A percentile compares a stretch with the other conserved stretches of the same genome.
These are phyloP conservation scores for Gambusia yucatana DNA, from an alignment of 2,797 vertebrate genomes.

Conservation along the genomic window DNA sequence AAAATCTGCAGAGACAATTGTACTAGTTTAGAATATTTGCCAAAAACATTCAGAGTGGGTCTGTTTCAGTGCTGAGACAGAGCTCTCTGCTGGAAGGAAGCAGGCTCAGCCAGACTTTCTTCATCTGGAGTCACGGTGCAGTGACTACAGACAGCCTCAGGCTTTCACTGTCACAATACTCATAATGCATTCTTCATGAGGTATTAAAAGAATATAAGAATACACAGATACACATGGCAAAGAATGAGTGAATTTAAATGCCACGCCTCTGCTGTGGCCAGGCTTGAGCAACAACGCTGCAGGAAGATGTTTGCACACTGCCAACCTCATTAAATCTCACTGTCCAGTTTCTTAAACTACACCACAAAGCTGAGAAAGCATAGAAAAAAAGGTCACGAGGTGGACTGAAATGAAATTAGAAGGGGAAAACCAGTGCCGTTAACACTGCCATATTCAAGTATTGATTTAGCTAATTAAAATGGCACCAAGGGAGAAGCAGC, in stretches of 20 bases:
- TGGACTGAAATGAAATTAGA: constrained; percentile 79
- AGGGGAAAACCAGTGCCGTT: constrained; percentile 66
- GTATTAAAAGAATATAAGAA: constrained; percentile 77
- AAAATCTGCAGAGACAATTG: constrained; percentile 56
- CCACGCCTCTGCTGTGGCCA: constrained; percentile 60
- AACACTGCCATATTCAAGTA: constrained; percentile 62
- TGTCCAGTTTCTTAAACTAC: constrained; percentile 59
- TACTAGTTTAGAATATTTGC: constrained; percentile 50
- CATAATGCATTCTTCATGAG: constrained; percentile 75
- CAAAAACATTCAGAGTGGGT: constrained; percentile 47
- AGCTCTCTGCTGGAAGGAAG: constrained; percentile 55
- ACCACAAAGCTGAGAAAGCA: constrained; percentile 67
- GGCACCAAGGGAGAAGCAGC: constrained; percentile 73
- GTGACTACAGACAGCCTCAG: constrained; percentile 56
- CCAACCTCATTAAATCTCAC: constrained; percentile 79
- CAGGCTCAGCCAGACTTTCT: constrained; percentile 52
- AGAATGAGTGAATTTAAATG: constrained; percentile 79
- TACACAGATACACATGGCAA: constrained; percentile 68
- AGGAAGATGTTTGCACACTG: constrained; percentile 76
- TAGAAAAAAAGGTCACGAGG: constrained; percentile 75
- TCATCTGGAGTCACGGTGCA: constrained; percentile 64
- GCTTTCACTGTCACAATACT: constrained; percentile 56
- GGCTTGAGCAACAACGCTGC: constrained; percentile 54
- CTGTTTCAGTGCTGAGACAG: constrained; percentile 49
- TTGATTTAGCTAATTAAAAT: constrained; percentile 85